Conservation (phyloP, 2,888 invertebrate genomes). For the Megaustenia siamemsis region DNA sequence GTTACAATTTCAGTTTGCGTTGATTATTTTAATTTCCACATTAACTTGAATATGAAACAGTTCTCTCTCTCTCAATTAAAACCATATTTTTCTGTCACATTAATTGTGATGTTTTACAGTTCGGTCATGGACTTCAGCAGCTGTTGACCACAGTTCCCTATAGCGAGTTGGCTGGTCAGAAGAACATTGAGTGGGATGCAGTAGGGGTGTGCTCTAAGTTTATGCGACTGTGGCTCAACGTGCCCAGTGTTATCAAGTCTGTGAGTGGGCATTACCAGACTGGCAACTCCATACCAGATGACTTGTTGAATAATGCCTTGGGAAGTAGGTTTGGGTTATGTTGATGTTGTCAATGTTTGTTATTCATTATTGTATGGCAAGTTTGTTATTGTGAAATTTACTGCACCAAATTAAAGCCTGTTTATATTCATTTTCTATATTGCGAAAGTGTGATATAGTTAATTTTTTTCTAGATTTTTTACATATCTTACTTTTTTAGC, state of each 20-base stretch:
- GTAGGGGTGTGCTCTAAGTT: slow-evolving; percentile 91
- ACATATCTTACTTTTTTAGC: too few relatives aligned
- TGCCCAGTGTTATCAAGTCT: slow-evolving; percentile 83
- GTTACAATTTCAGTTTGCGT: too few relatives aligned
- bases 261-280: slow-evolving; percentile 89
- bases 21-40: too few relatives aligned
- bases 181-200: slow-evolving; percentile 96
- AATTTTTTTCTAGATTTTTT: too few relatives aligned
- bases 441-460: too few relatives aligned
- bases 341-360: background rate
- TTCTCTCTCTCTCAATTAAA: too few relatives aligned
- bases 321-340: slow-evolving; percentile 75
- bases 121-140: slow-evolving; percentile 93
- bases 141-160: slow-evolving; percentile 90
- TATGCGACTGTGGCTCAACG: slow-evolving; percentile 88
- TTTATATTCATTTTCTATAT: too few relatives aligned
- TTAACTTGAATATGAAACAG: too few relatives aligned
- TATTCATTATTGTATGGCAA: background rate
- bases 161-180: slow-evolving; percentile 90
- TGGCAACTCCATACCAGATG: slow-evolving; percentile 86
- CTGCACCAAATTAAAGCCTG: too few relatives aligned
- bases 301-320: slow-evolving; percentile 84
- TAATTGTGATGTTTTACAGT: slow-evolving; percentile 81
- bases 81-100: too few relatives aligned
- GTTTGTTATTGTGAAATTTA: too few relatives aligned